These are phyloP conservation scores for Oryzias melastigma DNA, from an alignment of 2,113 vertebrate species.

Conservation along the genomic window DNA sequence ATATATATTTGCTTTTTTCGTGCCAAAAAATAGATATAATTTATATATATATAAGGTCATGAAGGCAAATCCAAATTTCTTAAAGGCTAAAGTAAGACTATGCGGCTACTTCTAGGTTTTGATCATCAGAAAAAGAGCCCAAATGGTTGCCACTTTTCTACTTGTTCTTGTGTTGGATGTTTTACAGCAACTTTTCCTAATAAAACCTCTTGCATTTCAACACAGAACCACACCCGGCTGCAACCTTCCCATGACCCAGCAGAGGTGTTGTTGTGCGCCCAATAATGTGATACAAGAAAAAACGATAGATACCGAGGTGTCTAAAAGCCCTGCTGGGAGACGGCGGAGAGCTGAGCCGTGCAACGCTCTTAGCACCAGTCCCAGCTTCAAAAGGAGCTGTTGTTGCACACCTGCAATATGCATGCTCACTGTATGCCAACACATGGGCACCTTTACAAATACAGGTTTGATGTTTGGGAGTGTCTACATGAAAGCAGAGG, in stretches of 20 bases:
- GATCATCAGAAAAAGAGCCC: no score
- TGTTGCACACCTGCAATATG: slow-evolving; percentile 5
- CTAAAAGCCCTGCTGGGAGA: slow-evolving; percentile 62
- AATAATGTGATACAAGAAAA: slow-evolving; percentile 36
- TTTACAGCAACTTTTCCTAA: neutral
- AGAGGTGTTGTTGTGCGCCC: slow-evolving; percentile 19
- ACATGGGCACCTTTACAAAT: neutral
- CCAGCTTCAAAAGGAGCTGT: slow-evolving; percentile 15
- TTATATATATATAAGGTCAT: no score
- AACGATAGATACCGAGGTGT: slow-evolving; percentile 46
- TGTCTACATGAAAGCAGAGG: slow-evolving; percentile 5
- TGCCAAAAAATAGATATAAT: no score
- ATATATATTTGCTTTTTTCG: no score
- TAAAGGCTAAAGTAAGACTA: no score
- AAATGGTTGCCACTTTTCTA: no score
- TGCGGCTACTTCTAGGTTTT: no score
- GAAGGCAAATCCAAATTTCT: no score
- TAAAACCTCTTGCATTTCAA: slow-evolving; percentile 5
- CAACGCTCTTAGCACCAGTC: slow-evolving; percentile 54
- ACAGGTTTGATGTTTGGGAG: slow-evolving; percentile 15
- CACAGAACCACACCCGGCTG: neutral
- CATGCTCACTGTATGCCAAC: neutral
- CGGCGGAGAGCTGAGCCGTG: slow-evolving; percentile 47
- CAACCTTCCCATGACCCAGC: slow-evolving; percentile 37
- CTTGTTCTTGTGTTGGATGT: no score